Evolutionary conservation across 2,113 vertebrate species (phyloP).

Genomic region (Brevimyrus niger): DNA sequence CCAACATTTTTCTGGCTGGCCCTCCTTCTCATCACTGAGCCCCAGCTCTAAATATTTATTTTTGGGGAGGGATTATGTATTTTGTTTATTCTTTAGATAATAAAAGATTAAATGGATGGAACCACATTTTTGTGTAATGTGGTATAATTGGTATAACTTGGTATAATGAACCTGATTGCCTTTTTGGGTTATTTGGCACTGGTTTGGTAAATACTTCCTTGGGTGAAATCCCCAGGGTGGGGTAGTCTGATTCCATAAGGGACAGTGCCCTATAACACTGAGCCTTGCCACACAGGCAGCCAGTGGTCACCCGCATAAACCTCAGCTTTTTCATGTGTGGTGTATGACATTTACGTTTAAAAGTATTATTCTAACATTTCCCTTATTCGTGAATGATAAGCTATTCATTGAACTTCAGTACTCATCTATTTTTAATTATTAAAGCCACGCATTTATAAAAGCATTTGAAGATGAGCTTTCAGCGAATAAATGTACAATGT

Average conservation of each 20-base stretch:
- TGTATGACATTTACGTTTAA: neutral
- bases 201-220: neutral
- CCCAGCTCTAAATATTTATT: neutral
- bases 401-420: neutral
- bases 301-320: neutral
- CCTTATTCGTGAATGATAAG: neutral
- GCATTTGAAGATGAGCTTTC: neutral
- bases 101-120: neutral
- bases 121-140: neutral
- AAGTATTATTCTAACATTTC: neutral
- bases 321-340: neutral
- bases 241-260: neutral
- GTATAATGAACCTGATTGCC: neutral
- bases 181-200: neutral
- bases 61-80: neutral
- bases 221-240: neutral
- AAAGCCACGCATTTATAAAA: neutral
- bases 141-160: neutral
- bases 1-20: neutral
- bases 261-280: neutral
- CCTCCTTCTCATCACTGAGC: neutral
- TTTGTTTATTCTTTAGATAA: neutral
- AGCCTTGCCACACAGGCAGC: neutral
- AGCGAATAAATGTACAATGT: neutral
- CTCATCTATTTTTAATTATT: neutral